These are phyloP conservation scores for Trichopoda pennipes DNA, from an alignment of 2,888 invertebrate species.

Conservation along the genomic window DNA sequence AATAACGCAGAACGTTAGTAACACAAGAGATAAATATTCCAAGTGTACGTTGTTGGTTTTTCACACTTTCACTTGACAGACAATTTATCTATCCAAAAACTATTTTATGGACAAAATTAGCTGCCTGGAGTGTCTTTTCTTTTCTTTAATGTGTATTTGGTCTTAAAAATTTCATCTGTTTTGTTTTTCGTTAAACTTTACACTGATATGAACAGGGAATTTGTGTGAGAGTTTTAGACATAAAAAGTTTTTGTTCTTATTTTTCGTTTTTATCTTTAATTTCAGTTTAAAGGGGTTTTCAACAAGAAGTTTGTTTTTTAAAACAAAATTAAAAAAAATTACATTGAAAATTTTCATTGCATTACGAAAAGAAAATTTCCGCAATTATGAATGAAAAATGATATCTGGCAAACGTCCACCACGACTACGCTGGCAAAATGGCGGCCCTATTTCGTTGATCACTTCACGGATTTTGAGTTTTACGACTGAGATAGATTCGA, in stretches of 20 bases:
- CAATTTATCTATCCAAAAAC: conserved; percentile 53
- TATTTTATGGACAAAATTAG: not conserved
- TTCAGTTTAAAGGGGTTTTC: no score
- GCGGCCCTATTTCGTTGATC: no score
- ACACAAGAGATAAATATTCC: conserved; percentile 33
- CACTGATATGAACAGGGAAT: no score
- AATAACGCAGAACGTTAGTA: not conserved
- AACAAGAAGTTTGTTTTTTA: no score
- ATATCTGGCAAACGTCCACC: no score
- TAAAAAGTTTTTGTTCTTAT: not conserved
- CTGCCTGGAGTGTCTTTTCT: conserved; percentile 1
- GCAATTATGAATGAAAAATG: no score
- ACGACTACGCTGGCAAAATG: no score
- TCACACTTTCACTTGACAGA: conserved; percentile 55
- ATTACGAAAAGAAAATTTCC: no score
- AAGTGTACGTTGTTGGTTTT: conserved; percentile 24
- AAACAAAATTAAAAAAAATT: no score
- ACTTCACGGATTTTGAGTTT: no score
- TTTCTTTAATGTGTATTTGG: not conserved
- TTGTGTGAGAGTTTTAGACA: not conserved
- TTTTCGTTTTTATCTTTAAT: conserved; percentile 10
- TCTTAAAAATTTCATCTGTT: not conserved
- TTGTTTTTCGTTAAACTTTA: not conserved
- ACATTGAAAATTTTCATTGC: no score
- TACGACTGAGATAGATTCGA: no score